phyloP scores from a whole-genome alignment of 2,888 invertebrate genomes.

The Aleiodes testaceus region DNA sequence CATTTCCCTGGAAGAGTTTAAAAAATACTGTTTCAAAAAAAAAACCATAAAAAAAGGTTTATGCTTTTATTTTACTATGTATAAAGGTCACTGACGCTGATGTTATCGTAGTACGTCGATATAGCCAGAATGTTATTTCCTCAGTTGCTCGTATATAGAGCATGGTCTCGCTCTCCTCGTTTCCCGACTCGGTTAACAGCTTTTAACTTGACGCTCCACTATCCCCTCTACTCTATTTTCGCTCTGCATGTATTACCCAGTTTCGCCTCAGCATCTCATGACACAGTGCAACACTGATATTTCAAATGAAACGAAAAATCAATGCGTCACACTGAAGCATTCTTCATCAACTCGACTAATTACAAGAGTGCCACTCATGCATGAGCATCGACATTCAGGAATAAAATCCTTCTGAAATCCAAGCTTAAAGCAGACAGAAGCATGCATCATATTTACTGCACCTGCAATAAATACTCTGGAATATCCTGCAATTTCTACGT shows the following conservation, averaged over 20 bases:
- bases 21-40: not conserved
- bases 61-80: constrained; percentile 8
- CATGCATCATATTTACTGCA: too few species aligned
- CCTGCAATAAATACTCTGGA: too few species aligned
- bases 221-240: constrained; percentile 1
- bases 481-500: too few species aligned
- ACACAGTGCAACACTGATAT: not conserved
- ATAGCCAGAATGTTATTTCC: constrained; percentile 32
- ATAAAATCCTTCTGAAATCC: not conserved
- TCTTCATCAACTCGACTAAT: constrained; percentile 1
- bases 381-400: not conserved
- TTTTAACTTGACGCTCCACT: constrained; percentile 33
- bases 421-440: too few species aligned
- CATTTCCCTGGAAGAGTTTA: constrained; percentile 16
- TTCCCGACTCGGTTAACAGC: constrained; percentile 35
- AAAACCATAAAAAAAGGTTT: constrained; percentile 2
- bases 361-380: constrained; percentile 5
- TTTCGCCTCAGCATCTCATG: not conserved
- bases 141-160: constrained; percentile 5
- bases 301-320: constrained; percentile 13
- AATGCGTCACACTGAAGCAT: constrained; percentile 18
- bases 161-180: constrained; percentile 17
- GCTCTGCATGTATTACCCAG: not conserved
- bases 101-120: constrained; percentile 21
- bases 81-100: constrained; percentile 32